These are phyloP conservation scores for Tetramorium parvispinum DNA, from an alignment of 1,140 invertebrate species.

Conservation along the genomic window DNA sequence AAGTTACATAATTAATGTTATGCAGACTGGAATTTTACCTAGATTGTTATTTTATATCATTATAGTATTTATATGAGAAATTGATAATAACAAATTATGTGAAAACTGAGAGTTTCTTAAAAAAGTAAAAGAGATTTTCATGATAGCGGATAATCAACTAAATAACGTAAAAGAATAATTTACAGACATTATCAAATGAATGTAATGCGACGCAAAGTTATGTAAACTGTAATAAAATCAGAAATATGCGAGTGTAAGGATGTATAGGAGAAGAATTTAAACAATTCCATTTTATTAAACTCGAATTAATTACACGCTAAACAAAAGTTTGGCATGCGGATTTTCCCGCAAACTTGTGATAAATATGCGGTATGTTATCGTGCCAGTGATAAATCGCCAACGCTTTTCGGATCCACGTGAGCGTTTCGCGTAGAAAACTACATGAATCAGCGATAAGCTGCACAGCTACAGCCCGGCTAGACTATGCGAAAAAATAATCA, in stretches of 20 bases:
- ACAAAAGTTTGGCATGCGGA: conserved; percentile 31
- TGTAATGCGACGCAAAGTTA: neutral
- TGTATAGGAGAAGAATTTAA: conserved; percentile 24
- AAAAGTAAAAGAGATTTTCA: neutral
- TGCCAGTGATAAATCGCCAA: conserved; percentile 38
- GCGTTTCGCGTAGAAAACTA: conserved; percentile 36
- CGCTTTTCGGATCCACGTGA: conserved; percentile 25
- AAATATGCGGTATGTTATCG: conserved; percentile 46
- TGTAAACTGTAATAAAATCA: neutral
- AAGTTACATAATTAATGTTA: neutral
- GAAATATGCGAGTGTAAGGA: neutral
- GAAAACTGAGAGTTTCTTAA: neutral
- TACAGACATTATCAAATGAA: neutral
- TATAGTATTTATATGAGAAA: neutral
- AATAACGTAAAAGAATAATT: neutral
- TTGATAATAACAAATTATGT: conserved; percentile 4
- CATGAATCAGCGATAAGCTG: conserved; percentile 53
- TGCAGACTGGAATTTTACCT: neutral
- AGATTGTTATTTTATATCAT: neutral
- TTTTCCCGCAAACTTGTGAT: conserved; percentile 32
- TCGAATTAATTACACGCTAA: conserved; percentile 42
- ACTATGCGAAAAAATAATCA: conserved; percentile 34
- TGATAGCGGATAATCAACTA: neutral
- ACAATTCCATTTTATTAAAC: conserved; percentile 44
- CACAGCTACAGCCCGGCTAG: neutral